Evolutionary conservation across 1,140 invertebrate genomes (phyloP).

Genomic region (Sarcophaga bullata): DNA sequence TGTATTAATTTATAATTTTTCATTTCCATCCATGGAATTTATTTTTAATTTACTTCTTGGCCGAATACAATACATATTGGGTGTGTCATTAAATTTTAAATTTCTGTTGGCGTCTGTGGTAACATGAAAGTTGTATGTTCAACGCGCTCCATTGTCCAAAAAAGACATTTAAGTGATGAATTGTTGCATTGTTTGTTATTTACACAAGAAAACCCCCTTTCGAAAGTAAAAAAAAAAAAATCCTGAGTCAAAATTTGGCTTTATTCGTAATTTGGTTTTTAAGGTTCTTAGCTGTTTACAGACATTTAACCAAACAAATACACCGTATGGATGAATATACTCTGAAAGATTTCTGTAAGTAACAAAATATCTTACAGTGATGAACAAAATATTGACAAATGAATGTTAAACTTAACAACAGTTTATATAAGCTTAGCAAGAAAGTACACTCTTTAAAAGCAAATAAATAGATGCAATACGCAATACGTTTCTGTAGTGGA

Average conservation of each 20-base stretch:
- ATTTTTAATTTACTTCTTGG: no score
- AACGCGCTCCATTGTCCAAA: slow-evolving; percentile 27
- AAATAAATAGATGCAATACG: neutral
- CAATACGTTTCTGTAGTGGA: no score
- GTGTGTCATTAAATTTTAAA: slow-evolving; percentile 29
- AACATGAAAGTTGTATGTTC: neutral
- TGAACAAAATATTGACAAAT: neutral
- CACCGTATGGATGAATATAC: neutral
- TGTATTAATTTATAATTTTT: no score
- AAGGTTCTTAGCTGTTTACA: slow-evolving; percentile 17
- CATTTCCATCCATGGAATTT: no score
- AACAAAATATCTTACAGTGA: neutral
- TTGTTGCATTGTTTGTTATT: slow-evolving; percentile 44
- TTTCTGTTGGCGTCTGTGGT: neutral
- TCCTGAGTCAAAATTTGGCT: neutral
- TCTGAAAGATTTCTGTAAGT: neutral
- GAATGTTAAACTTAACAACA: no score
- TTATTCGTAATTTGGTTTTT: slow-evolving; percentile 18
- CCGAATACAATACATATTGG: slow-evolving; percentile 20
- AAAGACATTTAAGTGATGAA: slow-evolving; percentile 47
- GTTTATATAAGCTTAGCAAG: no score
- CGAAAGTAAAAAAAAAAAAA: neutral
- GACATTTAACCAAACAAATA: slow-evolving; percentile 12
- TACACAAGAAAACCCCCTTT: neutral
- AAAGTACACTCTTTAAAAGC: neutral